Conservation (phyloP, 2,888 invertebrate species). For the Tenthredo amoena region DNA sequence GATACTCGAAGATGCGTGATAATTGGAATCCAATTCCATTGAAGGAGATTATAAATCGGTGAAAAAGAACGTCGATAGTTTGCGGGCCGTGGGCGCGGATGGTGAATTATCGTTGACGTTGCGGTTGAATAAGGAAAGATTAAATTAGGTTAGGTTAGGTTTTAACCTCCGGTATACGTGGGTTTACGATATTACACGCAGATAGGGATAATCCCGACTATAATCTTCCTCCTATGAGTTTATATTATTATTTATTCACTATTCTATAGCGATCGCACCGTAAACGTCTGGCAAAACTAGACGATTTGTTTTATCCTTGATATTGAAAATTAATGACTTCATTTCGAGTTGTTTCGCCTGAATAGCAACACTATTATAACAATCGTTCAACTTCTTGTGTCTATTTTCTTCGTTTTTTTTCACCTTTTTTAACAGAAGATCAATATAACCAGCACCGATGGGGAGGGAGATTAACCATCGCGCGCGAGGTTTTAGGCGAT, state of each 20-base stretch:
- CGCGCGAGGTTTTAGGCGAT: not conserved
- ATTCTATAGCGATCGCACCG: not conserved
- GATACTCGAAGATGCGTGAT: not conserved
- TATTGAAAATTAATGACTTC: conserved; percentile 15
- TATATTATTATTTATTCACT: not conserved
- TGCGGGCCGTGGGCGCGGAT: conserved; percentile 10
- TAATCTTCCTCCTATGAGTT: not conserved
- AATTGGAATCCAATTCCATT: not conserved
- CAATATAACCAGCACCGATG: conserved; percentile 15
- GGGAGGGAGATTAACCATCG: not conserved
- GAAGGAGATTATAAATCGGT: not conserved
- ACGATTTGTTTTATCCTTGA: not conserved
- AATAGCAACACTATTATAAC: conserved; percentile 4
- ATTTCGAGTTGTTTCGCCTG: conserved; percentile 1
- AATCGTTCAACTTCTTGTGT: not conserved
- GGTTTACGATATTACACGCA: not conserved
- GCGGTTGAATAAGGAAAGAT: not conserved
- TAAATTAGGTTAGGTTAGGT: conserved; percentile 5
- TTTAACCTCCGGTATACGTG: not conserved
- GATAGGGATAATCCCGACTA: not conserved
- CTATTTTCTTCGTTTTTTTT: not conserved
- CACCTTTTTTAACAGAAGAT: not conserved
- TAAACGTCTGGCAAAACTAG: not conserved
- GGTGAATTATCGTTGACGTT: not conserved
- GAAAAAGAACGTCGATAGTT: not conserved